Conservation (phyloP, 2,113 vertebrate genomes). For the Fulmarus glacialis region DNA sequence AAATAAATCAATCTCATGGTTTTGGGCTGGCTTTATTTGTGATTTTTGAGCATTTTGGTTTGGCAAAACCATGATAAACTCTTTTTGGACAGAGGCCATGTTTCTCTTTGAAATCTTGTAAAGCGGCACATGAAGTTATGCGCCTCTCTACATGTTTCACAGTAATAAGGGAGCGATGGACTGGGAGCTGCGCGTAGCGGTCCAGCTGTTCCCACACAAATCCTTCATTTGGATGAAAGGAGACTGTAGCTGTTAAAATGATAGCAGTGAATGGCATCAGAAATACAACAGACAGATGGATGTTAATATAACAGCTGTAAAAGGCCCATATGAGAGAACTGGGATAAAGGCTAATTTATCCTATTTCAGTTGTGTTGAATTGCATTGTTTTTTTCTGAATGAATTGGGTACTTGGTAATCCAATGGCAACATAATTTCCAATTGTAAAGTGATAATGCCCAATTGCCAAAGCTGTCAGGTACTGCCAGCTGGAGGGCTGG, state of each 20-base stretch:
- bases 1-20: not conserved
- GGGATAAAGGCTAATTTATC: conserved; percentile 46
- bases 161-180: not conserved
- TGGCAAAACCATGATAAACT: not conserved
- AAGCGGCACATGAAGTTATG: not conserved
- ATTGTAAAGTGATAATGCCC: conserved; percentile 38
- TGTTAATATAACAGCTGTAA: conserved; percentile 50
- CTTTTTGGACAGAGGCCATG: not conserved
- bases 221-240: conserved; percentile 37
- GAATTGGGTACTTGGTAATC: not conserved
- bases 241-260: not conserved
- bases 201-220: conserved; percentile 55
- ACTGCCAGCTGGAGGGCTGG: conserved; percentile 9
- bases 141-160: not conserved
- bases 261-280: conserved; percentile 18
- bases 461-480: conserved; percentile 9
- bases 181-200: not conserved
- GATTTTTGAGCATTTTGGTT: conserved; percentile 3
- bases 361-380: conserved; percentile 20
- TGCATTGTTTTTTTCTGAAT: conserved; percentile 9
- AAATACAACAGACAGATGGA: conserved; percentile 17
- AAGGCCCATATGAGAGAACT: not conserved
- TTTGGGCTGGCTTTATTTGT: not conserved
- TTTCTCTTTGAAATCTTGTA: not conserved
- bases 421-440: not conserved